Evolutionary conservation across 2,888 invertebrate genomes (phyloP), one percentile per base, ranked within the genome.

Genomic region (Orthosia cruda): DNA sequence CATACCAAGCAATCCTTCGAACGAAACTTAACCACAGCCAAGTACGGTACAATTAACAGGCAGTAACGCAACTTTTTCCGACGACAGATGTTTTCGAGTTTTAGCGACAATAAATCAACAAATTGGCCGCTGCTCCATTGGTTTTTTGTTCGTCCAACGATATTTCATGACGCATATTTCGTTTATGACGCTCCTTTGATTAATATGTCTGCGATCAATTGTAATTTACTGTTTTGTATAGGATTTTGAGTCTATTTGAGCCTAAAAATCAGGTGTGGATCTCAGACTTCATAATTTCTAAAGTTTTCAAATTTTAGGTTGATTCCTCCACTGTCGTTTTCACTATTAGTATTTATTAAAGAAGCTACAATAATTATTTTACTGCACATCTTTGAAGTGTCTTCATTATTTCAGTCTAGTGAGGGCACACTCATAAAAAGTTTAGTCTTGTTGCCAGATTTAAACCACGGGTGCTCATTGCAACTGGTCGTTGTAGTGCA

Each of bases 161-260:
- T 95, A 93, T 93, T 93, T 95, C 92, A 94, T 89, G 90, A 89
- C 91, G 90, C 95, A 93, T 92, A 93, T 95, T 95, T 94, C 93
- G 91, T 94, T 95, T 95, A 95, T 94, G 94, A 94, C 92, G 89
- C 87, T 78, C 81, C 80, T 90, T 89, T 94, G 94, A 95, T 96
- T 94, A 95, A 95, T 95, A 92, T 85, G 93, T 94, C 93, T 93
- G 92, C 90, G 89, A 91, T 88, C 87, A 77, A 45, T 16, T 70
- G 80, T 75, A 75, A 85, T 81, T 81, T 72, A 80, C 81, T 83
- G 81, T 80, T 85, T 74, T 80, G 77, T 54, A 4, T 7, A 23
- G 18, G 18, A 47, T 62, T 64, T 71, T 50, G n/a, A 13, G 26
- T 0, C 11, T 49, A 1, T 4, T 62, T 54, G n/a, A 16, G 45